These are phyloP conservation scores for Nanorana parkeri DNA, from an alignment of 2,113 vertebrate species.

Conservation along the genomic window DNA sequence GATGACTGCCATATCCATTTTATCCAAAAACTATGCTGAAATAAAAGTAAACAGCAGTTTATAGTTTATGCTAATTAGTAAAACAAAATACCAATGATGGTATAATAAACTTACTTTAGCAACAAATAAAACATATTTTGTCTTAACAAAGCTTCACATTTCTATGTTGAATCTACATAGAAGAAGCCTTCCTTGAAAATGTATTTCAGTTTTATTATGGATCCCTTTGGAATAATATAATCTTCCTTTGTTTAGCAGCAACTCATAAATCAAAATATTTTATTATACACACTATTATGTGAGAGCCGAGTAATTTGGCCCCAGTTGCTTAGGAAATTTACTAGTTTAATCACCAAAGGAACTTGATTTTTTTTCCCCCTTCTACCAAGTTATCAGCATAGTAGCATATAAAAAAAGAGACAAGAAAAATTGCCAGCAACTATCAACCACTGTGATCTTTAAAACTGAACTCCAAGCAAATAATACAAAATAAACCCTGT, in stretches of 20 bases:
- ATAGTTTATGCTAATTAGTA: too few relatives aligned
- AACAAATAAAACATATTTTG: background rate
- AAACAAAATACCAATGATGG: too few relatives aligned
- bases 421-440: too few relatives aligned
- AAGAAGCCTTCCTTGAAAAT: slow-evolving; percentile 31
- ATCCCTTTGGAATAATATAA: slow-evolving; percentile 55
- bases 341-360: slow-evolving; percentile 53
- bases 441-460: too few relatives aligned
- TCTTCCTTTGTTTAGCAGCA: slow-evolving; percentile 44
- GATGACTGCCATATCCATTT: too few relatives aligned
- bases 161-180: background rate
- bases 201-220: slow-evolving; percentile 7
- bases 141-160: background rate
- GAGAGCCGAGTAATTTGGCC: slow-evolving; percentile 35
- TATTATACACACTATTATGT: slow-evolving; percentile 42
- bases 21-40: too few relatives aligned
- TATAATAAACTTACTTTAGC: background rate
- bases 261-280: slow-evolving; percentile 51
- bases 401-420: background rate
- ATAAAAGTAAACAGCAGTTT: too few relatives aligned
- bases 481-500: too few relatives aligned
- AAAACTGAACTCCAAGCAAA: too few relatives aligned
- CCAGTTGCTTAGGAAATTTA: slow-evolving; percentile 55
- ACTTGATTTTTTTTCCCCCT: slow-evolving; percentile 1
- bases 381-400: slow-evolving; percentile 19